Percentiles rank a stretch among this genome's conserved stretches.
Conservation (phyloP, 2,797 vertebrate genomes). For the Otolemur crassicaudatus region DNA sequence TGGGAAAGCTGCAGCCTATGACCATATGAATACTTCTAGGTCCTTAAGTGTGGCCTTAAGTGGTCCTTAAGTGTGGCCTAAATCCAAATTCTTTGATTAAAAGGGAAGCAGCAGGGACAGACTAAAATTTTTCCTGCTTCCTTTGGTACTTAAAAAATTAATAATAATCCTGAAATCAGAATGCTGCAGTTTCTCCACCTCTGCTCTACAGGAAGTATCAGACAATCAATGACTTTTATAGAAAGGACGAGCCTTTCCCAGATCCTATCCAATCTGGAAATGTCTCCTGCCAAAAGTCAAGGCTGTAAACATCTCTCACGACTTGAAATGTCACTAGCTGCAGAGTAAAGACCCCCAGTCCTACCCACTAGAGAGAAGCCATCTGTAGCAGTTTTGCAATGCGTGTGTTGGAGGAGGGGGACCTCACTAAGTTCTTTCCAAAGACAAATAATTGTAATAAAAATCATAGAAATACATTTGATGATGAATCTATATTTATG, state of each 20-base stretch:
- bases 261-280: neutral
- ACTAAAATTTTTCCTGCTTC: no score
- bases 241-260: neutral
- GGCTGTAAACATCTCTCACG: neutral
- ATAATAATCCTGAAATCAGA: no score
- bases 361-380: neutral
- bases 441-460: neutral
- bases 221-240: slow-evolving; percentile 13
- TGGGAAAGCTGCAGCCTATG: no score
- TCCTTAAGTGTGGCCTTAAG: no score
- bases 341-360: neutral
- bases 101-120: no score
- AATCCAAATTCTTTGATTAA: no score
- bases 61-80: no score
- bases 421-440: neutral
- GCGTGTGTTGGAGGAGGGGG: neutral
- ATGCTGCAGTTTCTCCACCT: no score
- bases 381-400: neutral
- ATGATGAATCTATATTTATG: neutral
- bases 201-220: neutral
- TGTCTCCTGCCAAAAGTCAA: neutral
- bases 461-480: neutral
- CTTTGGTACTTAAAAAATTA: no score
- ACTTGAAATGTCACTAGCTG: neutral
- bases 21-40: no score